Base-by-base conservation (phyloP, 2,888 invertebrate genomes). In the Hypomecis atomaria region DNA sequence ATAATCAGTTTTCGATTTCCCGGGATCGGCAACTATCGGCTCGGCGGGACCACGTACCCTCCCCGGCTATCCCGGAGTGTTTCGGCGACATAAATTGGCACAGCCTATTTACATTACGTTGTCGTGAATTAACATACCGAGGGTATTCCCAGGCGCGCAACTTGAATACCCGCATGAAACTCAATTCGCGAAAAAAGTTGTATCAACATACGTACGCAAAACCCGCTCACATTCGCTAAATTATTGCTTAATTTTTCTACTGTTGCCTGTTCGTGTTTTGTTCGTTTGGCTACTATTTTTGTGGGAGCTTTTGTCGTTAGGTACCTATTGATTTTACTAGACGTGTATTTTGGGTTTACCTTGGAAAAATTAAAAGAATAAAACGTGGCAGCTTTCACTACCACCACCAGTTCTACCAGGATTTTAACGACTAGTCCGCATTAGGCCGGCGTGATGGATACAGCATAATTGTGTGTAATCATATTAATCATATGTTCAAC, bases 31-130 rank as follows among this genome's bases (percentile, higher is more conserved):
- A 77, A 78, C 77, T 81, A 81, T 76, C 55, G 66, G 62, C 62
- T 64, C 71, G 65, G 66, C 65, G 56, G 66, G 65, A 43, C 56
- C 58, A 63, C 74, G 64, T 63, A 50, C 75, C 65, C 74, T 69
- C 77, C 84, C 77, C 71, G 79, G 77, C 78, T 83, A 83, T 87
- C 83, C 86, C 84, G 65, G 84, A 86, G 84, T 86, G 81, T 86
- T 87, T 83, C 83, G 85, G 84, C 84, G 87, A 89, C 88, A 90
- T 89, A 90, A 89, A 89, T 89, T 88, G 84, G 84, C 79, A 75
- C 78, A 77, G 79, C 84, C 85, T 87, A 87, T 90, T 89, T 90
- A 88, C 89, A 90, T 89, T 89, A 85, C 78, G 78, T 71, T 79
- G 82, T 79, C 83, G 81, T 79, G 84, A 87, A 90, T 90, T 90